Conservation (phyloP, 2,888 invertebrate genomes). For the Doris montereyensis region DNA sequence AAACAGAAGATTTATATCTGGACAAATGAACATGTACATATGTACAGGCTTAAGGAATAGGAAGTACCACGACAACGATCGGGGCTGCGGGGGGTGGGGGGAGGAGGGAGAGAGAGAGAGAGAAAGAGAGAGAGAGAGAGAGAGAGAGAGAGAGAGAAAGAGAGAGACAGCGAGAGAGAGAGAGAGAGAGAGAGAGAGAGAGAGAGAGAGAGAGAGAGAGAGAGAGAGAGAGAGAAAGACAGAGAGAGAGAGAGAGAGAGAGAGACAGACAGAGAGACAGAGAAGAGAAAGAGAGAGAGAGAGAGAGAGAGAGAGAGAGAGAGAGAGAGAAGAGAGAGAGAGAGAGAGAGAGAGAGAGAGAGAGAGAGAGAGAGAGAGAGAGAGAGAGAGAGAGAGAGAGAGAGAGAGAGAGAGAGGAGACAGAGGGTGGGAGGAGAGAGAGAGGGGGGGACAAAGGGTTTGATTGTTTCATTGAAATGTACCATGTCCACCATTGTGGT, state of each 20-base stretch:
- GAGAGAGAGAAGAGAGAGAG: background rate
- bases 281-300: background rate
- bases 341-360: constrained; percentile 20
- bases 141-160: background rate
- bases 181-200: background rate
- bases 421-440: background rate
- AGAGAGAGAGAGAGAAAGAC: background rate
- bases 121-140: background rate
- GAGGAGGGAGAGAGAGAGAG: background rate
- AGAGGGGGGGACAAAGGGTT: background rate
- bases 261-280: background rate
- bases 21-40: no score
- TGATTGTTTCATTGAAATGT: no score
- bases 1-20: no score
- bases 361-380: constrained; percentile 16
- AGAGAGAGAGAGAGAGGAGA: background rate
- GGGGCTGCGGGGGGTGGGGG: no score
- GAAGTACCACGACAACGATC: background rate
- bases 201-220: background rate
- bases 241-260: background rate
- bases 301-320: background rate
- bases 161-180: background rate
- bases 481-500: no score
- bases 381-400: constrained; percentile 25
- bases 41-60: background rate